Conservation (phyloP, 1,140 invertebrate genomes). For the Heliconius hermathena region DNA sequence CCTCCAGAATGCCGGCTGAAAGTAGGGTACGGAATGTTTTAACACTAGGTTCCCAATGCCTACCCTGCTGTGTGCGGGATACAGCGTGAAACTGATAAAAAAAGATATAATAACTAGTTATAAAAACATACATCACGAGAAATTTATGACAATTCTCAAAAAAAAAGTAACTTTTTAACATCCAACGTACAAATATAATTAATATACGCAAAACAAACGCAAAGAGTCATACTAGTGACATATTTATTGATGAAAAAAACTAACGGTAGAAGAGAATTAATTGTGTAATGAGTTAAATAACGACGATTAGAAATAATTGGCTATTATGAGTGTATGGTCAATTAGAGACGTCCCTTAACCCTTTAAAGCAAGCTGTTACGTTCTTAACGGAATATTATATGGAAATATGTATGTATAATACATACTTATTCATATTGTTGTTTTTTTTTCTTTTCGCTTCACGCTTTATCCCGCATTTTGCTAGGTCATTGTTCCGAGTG, state of each 20-base stretch:
- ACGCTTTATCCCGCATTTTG: neutral
- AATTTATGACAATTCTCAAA: neutral
- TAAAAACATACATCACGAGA: neutral
- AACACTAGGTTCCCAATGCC: too few relatives aligned
- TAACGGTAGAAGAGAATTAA: constrained; percentile 10
- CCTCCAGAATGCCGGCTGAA: too few relatives aligned
- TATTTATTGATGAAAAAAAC: constrained; percentile 23
- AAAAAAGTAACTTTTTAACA: neutral
- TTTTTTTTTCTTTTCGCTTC: too few relatives aligned
- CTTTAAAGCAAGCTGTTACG: constrained; percentile 13
- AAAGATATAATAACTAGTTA: neutral
- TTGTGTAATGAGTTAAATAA: constrained; percentile 47
- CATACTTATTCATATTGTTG: neutral
- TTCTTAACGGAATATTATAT: constrained; percentile 19
- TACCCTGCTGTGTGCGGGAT: too few relatives aligned
- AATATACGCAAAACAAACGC: constrained; percentile 2
- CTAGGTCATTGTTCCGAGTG: too few relatives aligned
- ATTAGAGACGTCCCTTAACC: constrained; percentile 51
- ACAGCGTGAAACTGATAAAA: too few relatives aligned
- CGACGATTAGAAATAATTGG: constrained; percentile 55
- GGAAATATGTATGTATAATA: neutral
- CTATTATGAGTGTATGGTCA: constrained; percentile 63
- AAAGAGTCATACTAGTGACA: neutral
- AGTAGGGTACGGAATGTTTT: neutral
- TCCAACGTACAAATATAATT: neutral